phyloP scores from a whole-genome alignment of 2,113 vertebrate genomes.

The Chaetodon trifascialis region DNA sequence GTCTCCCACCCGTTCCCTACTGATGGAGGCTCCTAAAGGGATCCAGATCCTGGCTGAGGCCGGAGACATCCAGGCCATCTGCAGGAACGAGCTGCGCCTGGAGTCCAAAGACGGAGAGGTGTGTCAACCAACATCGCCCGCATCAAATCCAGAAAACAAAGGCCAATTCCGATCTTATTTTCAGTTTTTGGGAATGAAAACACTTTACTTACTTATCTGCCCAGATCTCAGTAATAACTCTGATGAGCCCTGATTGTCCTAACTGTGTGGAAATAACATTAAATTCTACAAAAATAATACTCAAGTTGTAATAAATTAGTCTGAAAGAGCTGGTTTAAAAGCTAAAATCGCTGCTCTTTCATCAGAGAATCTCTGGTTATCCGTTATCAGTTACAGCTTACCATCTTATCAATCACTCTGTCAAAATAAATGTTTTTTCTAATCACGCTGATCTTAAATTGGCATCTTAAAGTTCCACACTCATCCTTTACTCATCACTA shows the following conservation, averaged over 20 bases:
- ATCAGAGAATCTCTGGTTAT: too few species aligned
- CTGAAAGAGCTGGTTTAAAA: neutral
- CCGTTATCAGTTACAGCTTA: neutral
- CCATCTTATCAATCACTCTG: neutral
- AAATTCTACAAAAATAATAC: neutral
- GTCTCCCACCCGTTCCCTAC: slow-evolving; percentile 93
- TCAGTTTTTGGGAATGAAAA: too few species aligned
- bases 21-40: slow-evolving; percentile 98
- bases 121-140: neutral
- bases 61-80: slow-evolving; percentile 94
- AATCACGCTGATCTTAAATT: neutral
- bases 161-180: too few species aligned
- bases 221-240: too few species aligned
- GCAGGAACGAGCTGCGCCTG: slow-evolving; percentile 95
- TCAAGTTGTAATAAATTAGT: neutral
- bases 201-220: too few species aligned
- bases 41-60: slow-evolving; percentile 97
- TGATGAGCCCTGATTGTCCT: neutral
- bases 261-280: neutral
- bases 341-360: too few species aligned
- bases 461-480: neutral
- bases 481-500: neutral
- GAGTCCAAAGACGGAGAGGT: slow-evolving; percentile 99
- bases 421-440: neutral
- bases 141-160: neutral